phyloP scores from a whole-genome alignment of 2,113 vertebrate species.

The Piaya cayana region DNA sequence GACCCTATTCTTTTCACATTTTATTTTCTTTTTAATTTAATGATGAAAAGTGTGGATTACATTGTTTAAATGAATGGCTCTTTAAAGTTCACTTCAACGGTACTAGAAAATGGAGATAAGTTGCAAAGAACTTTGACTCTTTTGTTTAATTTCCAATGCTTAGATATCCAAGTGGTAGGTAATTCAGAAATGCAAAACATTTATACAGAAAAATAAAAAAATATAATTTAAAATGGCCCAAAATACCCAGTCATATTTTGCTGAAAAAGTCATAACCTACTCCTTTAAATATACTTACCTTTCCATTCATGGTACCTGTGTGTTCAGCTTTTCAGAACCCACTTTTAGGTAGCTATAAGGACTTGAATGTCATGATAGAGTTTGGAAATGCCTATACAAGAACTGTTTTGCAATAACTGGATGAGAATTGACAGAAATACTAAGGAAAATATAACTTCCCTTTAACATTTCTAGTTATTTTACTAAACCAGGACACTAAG shows the following conservation, averaged over 20 bases:
- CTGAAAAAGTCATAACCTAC: neutral
- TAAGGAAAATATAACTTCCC: neutral
- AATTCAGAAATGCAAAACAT: constrained; percentile 24
- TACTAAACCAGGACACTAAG: neutral
- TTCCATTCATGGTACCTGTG: neutral
- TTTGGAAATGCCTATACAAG: neutral
- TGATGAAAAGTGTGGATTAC: constrained; percentile 40
- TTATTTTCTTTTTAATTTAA: neutral
- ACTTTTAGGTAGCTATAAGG: neutral
- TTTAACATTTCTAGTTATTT: neutral
- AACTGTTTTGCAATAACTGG: neutral
- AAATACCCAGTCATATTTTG: neutral
- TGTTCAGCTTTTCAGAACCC: neutral
- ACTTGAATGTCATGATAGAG: neutral
- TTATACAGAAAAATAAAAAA: neutral
- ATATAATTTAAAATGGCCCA: neutral
- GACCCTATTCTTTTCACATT: neutral
- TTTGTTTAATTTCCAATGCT: constrained; percentile 45
- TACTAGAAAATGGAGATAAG: constrained; percentile 42
- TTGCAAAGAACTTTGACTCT: constrained; percentile 17
- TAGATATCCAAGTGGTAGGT: neutral
- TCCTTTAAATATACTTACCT: neutral
- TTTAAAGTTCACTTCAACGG: constrained; percentile 40
- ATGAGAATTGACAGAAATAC: neutral
- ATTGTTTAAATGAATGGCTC: constrained; percentile 31